These are phyloP conservation scores for Sepioteuthis lessoniana DNA, from an alignment of 2,888 invertebrate genomes.

Conservation along the genomic window DNA sequence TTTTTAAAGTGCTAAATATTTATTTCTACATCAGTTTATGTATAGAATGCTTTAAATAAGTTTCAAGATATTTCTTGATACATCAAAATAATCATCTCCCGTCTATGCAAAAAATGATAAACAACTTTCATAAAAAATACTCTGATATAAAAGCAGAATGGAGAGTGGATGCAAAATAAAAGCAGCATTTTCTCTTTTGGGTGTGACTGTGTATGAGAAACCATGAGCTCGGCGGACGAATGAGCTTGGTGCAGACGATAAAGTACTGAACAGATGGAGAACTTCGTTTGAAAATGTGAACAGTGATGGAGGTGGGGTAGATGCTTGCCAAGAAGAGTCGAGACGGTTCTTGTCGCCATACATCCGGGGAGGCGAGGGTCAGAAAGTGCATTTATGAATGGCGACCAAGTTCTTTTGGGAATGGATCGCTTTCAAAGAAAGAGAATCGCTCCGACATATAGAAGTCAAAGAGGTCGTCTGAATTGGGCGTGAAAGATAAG, in stretches of 20 bases:
- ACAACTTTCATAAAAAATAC: no score
- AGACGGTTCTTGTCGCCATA: conserved; percentile 12
- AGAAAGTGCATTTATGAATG: conserved; percentile 33
- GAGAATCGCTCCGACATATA: not conserved
- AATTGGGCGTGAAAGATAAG: conserved; percentile 21
- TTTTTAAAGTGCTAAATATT: no score
- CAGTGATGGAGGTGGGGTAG: conserved; percentile 15
- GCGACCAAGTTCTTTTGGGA: conserved; percentile 1
- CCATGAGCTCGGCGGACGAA: not conserved
- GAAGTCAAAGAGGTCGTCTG: not conserved
- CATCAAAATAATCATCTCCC: no score
- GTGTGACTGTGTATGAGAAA: not conserved
- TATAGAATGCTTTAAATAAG: no score
- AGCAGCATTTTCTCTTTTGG: not conserved
- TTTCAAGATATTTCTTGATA: no score
- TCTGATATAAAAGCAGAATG: not conserved
- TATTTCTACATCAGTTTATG: no score
- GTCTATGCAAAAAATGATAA: no score
- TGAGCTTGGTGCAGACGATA: not conserved
- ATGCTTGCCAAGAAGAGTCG: conserved; percentile 33
- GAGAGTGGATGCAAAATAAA: not conserved
- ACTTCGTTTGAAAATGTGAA: not conserved
- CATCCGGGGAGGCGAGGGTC: conserved; percentile 33
- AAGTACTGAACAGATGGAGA: not conserved
- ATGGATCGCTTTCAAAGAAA: not conserved